These are phyloP conservation scores for Dicroscelio sp. DNA, from an alignment of 2,888 invertebrate species.

Conservation along the genomic window DNA sequence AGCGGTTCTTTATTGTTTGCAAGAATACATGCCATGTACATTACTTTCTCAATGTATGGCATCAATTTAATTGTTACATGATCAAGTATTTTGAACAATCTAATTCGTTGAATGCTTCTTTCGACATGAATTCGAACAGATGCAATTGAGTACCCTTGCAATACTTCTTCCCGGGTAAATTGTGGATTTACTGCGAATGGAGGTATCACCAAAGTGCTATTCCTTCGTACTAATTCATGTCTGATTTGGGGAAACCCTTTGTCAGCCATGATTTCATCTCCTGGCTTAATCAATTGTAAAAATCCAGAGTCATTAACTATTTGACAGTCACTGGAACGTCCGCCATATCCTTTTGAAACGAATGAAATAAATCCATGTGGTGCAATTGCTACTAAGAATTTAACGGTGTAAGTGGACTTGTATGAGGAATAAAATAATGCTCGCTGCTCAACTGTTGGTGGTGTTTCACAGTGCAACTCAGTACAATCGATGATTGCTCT, in stretches of 20 bases:
- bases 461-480: slow-evolving; percentile 68
- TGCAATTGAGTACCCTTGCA: neutral
- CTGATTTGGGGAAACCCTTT: too few species aligned
- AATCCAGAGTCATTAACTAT: slow-evolving; percentile 71
- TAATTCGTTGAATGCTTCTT: neutral
- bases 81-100: too few species aligned
- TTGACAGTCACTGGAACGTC: slow-evolving; percentile 78
- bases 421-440: slow-evolving; percentile 77
- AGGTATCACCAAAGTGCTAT: neutral
- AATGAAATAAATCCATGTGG: slow-evolving; percentile 82
- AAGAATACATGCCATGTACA: too few species aligned
- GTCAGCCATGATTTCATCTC: neutral
- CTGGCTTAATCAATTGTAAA: neutral
- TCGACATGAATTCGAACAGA: neutral
- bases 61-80: too few species aligned
- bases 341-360: slow-evolving; percentile 85
- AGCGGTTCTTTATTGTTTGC: too few species aligned
- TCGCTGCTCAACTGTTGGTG: slow-evolving; percentile 70
- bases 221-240: slow-evolving; percentile 29
- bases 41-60: too few species aligned
- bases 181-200: neutral
- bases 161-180: neutral
- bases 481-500: slow-evolving; percentile 59
- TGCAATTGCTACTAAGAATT: slow-evolving; percentile 79
- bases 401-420: slow-evolving; percentile 71